Conservation (phyloP, 2,888 invertebrate species). For the Chesias legatella region DNA sequence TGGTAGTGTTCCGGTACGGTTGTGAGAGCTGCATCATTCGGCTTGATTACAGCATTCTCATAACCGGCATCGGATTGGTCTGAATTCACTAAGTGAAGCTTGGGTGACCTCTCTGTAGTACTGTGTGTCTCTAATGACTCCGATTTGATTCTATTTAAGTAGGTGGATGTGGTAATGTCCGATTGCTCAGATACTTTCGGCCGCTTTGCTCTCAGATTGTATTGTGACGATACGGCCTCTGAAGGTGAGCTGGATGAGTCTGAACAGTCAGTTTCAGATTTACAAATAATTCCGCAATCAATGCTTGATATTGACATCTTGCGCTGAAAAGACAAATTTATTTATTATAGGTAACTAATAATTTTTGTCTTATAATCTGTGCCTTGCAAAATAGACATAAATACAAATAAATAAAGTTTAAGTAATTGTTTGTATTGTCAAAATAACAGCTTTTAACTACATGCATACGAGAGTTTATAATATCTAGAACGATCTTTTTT, state of each 20-base stretch:
- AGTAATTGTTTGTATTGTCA: too few relatives aligned
- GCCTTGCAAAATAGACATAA: too few relatives aligned
- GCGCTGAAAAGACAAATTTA: slow-evolving; percentile 15
- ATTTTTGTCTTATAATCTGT: too few relatives aligned
- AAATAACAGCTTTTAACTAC: too few relatives aligned
- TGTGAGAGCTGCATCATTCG: slow-evolving; percentile 4
- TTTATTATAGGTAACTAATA: too few relatives aligned
- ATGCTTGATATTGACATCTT: slow-evolving; percentile 16
- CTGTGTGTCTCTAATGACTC: slow-evolving; percentile 10
- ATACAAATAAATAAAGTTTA: too few relatives aligned
- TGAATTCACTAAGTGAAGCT: slow-evolving; percentile 6
- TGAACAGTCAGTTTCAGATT: slow-evolving; percentile 3
- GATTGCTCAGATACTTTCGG: slow-evolving; percentile 12
- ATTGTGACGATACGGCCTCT: slow-evolving; percentile 1
- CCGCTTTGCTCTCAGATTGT: slow-evolving; percentile 2
- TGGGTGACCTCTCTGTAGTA: neutral
- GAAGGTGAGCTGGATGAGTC: neutral
- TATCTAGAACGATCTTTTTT: too few relatives aligned
- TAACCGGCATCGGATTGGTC: slow-evolving; percentile 3
- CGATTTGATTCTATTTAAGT: slow-evolving; percentile 3
- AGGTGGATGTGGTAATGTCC: slow-evolving; percentile 8
- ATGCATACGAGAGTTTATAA: too few relatives aligned
- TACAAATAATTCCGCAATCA: slow-evolving; percentile 4
- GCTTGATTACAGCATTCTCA: slow-evolving; percentile 4
- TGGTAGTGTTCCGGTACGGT: slow-evolving; percentile 2